phyloP scores from a whole-genome alignment of 2,888 invertebrate species.

The Melipona bicolor region DNA sequence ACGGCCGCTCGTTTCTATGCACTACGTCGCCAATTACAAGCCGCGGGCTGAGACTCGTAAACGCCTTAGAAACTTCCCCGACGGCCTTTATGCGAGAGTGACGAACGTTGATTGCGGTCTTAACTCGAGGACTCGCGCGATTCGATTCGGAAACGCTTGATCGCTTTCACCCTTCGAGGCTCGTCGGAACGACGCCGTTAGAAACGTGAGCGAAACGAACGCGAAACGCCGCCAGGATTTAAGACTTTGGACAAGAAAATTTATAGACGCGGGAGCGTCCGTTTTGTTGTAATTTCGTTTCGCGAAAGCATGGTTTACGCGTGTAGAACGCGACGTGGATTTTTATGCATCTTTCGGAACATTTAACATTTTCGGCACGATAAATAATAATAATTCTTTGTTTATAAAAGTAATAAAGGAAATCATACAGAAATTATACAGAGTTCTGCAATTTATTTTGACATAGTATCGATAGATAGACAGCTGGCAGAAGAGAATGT shows the following conservation, averaged over 20 bases:
- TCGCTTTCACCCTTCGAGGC: constrained; percentile 66
- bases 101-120: constrained; percentile 37
- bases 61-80: constrained; percentile 20
- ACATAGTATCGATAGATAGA: background rate
- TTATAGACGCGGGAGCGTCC: constrained; percentile 20
- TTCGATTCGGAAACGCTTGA: constrained; percentile 35
- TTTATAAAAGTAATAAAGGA: too few relatives aligned
- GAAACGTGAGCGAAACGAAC: constrained; percentile 33
- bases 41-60: background rate
- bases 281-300: background rate
- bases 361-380: too few relatives aligned
- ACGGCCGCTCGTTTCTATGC: constrained; percentile 14
- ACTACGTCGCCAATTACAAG: constrained; percentile 35
- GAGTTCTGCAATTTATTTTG: too few relatives aligned
- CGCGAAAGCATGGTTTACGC: too few relatives aligned
- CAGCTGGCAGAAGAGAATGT: background rate
- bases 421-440: too few relatives aligned
- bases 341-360: too few relatives aligned
- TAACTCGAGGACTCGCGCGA: constrained; percentile 31
- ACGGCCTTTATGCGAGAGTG: constrained; percentile 13
- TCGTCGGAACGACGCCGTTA: constrained; percentile 49
- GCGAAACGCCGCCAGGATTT: constrained; percentile 10
- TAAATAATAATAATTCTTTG: too few relatives aligned
- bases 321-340: too few relatives aligned
- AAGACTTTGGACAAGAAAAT: constrained; percentile 15